Percentiles rank a stretch among this genome's conserved stretches.
phyloP scores from a whole-genome alignment of 2,888 invertebrate genomes.

The Drosophila fungiperda region DNA sequence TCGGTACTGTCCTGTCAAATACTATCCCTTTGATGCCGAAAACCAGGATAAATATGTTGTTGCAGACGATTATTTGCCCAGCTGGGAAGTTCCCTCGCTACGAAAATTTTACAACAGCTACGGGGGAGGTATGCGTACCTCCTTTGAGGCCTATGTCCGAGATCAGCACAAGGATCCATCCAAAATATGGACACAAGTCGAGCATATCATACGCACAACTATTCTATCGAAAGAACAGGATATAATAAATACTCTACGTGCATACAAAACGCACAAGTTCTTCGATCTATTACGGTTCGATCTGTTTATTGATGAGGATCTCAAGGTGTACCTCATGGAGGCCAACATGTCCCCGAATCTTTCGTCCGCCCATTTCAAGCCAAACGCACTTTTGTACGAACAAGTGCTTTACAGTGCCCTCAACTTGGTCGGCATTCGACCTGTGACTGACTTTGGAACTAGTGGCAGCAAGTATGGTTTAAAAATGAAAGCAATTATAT shows the following conservation, averaged over 20 bases:
- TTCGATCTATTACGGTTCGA: slow-evolving; percentile 98
- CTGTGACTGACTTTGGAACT: slow-evolving; percentile 59
- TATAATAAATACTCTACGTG: slow-evolving; percentile 87
- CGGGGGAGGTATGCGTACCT: slow-evolving; percentile 93
- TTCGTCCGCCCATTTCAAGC: slow-evolving; percentile 96
- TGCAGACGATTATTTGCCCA: slow-evolving; percentile 96
- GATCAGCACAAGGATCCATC: slow-evolving; percentile 89
- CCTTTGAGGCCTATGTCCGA: slow-evolving; percentile 91
- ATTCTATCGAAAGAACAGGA: slow-evolving; percentile 90
- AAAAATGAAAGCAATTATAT: neutral
- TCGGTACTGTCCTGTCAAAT: slow-evolving; percentile 94
- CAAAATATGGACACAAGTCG: slow-evolving; percentile 92
- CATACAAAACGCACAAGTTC: slow-evolving; percentile 88
- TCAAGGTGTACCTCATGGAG: slow-evolving; percentile 95
- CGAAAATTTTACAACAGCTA: slow-evolving; percentile 89
- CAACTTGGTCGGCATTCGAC: slow-evolving; percentile 90
- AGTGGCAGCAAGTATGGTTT: slow-evolving; percentile 35
- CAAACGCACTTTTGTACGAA: slow-evolving; percentile 94
- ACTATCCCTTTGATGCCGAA: slow-evolving; percentile 94
- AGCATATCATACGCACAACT: slow-evolving; percentile 90
- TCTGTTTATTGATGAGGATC: slow-evolving; percentile 94
- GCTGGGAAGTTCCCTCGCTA: slow-evolving; percentile 95
- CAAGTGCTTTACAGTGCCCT: slow-evolving; percentile 95
- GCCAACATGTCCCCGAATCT: slow-evolving; percentile 99
- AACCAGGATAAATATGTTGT: slow-evolving; percentile 96